Conservation (phyloP, 1,140 invertebrate genomes). For the Venturia canescens region DNA sequence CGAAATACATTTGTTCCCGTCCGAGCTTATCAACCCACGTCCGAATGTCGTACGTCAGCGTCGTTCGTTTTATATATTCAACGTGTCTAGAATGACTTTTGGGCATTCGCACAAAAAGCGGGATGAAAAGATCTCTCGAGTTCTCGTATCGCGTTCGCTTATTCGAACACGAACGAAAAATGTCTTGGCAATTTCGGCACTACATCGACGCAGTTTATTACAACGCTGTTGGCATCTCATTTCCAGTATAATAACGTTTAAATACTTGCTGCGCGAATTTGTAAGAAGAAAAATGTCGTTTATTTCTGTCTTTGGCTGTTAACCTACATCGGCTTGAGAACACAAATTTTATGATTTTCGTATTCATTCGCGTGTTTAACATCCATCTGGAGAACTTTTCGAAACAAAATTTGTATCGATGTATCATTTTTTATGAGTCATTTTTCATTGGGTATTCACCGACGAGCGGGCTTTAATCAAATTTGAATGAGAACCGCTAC, state of each 20-base stretch:
- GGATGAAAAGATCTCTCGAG: not conserved
- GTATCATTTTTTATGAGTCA: too few species aligned
- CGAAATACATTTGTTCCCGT: slow-evolving; percentile 45
- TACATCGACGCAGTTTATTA: slow-evolving; percentile 34
- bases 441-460: too few species aligned
- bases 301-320: slow-evolving; percentile 28
- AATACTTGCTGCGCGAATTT: slow-evolving; percentile 7
- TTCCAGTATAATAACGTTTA: slow-evolving; percentile 21
- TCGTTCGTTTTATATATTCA: slow-evolving; percentile 43
- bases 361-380: not conserved
- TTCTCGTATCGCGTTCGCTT: not conserved
- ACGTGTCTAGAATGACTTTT: slow-evolving; percentile 43
- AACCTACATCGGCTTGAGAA: slow-evolving; percentile 1
- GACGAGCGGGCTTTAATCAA: too few species aligned
- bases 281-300: not conserved
- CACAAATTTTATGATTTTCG: not conserved
- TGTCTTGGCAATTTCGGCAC: slow-evolving; percentile 10
- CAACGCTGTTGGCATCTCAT: not conserved
- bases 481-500: too few species aligned
- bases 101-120: not conserved
- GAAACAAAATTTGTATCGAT: not conserved
- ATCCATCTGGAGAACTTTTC: not conserved
- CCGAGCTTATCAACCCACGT: slow-evolving; percentile 46
- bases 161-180: slow-evolving; percentile 14
- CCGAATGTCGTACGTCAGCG: slow-evolving; percentile 45